phyloP scores from a whole-genome alignment of 1,140 invertebrate species.

The Paraescarpia echinospica region DNA sequence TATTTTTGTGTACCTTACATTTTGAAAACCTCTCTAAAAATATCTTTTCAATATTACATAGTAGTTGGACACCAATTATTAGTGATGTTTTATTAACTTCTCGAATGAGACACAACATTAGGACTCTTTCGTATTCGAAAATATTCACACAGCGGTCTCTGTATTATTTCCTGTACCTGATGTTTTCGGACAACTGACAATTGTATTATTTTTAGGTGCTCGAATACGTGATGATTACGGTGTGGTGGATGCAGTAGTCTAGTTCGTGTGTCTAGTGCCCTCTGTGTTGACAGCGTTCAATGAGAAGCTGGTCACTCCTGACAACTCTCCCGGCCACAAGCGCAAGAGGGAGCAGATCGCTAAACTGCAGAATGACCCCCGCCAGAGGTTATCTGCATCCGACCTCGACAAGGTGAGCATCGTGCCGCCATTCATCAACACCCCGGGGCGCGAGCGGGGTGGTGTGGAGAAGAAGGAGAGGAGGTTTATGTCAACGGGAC shows the following conservation, averaged over 20 bases:
- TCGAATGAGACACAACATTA: too few relatives aligned
- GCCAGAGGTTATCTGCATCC: slow-evolving; percentile 54
- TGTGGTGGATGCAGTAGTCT: too few relatives aligned
- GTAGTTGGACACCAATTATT: too few relatives aligned
- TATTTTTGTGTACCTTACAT: too few relatives aligned
- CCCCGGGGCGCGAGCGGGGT: slow-evolving; percentile 44
- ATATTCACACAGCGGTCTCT: too few relatives aligned
- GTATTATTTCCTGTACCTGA: too few relatives aligned
- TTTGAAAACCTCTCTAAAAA: too few relatives aligned
- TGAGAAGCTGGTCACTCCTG: slow-evolving; percentile 84
- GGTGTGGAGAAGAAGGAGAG: slow-evolving; percentile 68
- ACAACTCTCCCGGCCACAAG: slow-evolving; percentile 63
- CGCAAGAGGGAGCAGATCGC: slow-evolving; percentile 39
- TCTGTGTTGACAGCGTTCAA: slow-evolving; percentile 64
- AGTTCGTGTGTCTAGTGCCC: not conserved
- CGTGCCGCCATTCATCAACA: slow-evolving; percentile 41
- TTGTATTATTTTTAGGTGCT: too few relatives aligned
- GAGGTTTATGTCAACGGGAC: slow-evolving; percentile 81
- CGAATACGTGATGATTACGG: not conserved
- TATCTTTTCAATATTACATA: too few relatives aligned
- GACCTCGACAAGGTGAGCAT: slow-evolving; percentile 43
- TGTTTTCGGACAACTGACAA: too few relatives aligned
- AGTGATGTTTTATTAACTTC: too few relatives aligned
- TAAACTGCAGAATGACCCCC: slow-evolving; percentile 59
- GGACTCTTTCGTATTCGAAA: too few relatives aligned